A percentile compares a stretch with the other conserved stretches of the same genome.
Evolutionary conservation across 2,888 invertebrate species (phyloP).

Genomic region (Nematopogon swammerdamellus): DNA sequence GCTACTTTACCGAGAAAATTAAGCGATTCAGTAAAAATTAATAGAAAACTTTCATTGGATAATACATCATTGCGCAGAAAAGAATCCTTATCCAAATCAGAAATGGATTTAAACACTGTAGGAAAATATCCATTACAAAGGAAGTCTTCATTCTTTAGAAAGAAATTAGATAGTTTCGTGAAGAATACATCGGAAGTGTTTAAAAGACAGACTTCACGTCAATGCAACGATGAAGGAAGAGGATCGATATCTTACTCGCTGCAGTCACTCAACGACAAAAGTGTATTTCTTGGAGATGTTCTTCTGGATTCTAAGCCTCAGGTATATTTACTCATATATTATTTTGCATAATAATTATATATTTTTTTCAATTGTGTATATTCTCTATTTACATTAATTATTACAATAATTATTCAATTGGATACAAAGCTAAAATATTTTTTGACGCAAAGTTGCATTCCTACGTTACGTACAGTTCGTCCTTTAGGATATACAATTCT

Average conservation of each 20-base stretch:
- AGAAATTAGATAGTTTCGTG: slow-evolving; percentile 44
- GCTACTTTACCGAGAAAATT: neutral
- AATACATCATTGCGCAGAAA: slow-evolving; percentile 32
- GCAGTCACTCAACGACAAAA: slow-evolving; percentile 32
- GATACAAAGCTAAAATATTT: too few relatives aligned
- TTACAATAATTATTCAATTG: too few relatives aligned
- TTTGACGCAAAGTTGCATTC: too few relatives aligned
- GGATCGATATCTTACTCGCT: slow-evolving; percentile 38
- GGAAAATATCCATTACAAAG: slow-evolving; percentile 41
- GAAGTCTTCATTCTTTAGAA: slow-evolving; percentile 45
- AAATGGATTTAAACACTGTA: slow-evolving; percentile 37
- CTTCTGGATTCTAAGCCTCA: neutral
- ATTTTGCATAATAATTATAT: too few relatives aligned
- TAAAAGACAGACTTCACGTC: slow-evolving; percentile 25
- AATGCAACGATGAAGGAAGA: slow-evolving; percentile 23
- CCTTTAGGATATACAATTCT: too few relatives aligned
- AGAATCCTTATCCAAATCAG: slow-evolving; percentile 38
- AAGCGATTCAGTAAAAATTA: slow-evolving; percentile 11
- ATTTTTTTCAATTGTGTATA: too few relatives aligned
- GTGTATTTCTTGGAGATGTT: slow-evolving; percentile 1
- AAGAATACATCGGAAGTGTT: slow-evolving; percentile 45
- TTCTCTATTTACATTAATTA: too few relatives aligned
- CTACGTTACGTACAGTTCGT: too few relatives aligned
- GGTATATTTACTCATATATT: neutral
- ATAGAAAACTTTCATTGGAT: slow-evolving; percentile 40